These are phyloP conservation scores for Butorides virescens DNA, from an alignment of 2,113 vertebrate genomes.

Conservation along the genomic window DNA sequence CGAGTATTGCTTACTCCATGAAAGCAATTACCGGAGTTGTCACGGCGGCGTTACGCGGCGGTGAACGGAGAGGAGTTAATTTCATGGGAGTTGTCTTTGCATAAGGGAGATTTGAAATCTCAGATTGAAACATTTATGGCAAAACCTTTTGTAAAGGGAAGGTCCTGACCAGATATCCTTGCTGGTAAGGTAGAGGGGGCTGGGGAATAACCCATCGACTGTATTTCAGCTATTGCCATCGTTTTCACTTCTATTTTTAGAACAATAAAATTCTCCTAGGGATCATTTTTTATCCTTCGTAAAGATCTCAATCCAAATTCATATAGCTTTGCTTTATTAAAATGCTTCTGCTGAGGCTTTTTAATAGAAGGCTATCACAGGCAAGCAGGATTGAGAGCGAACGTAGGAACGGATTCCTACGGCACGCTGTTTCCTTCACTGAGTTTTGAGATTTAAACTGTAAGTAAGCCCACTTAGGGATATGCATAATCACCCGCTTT, in stretches of 20 bases:
- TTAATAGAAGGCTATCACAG: background rate
- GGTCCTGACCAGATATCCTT: background rate
- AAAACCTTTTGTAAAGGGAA: conserved; percentile 20
- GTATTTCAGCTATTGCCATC: background rate
- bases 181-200: background rate
- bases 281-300: background rate
- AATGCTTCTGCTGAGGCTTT: background rate
- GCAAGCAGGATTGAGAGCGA: background rate
- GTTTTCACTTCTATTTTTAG: background rate
- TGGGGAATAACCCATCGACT: background rate
- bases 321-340: background rate
- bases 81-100: conserved; percentile 37
- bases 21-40: conserved; percentile 32
- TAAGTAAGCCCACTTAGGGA: background rate
- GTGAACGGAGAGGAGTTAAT: conserved; percentile 29
- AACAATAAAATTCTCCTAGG: background rate
- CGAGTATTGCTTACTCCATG: conserved; percentile 23
- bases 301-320: background rate
- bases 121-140: conserved; percentile 36
- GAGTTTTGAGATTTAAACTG: background rate
- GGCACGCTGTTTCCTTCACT: background rate
- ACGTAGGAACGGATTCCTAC: background rate
- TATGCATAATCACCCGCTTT: background rate
- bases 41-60: background rate
- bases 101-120: conserved; percentile 6